These are phyloP conservation scores for Melospiza georgiana DNA, from an alignment of 2,113 vertebrate genomes.

Conservation along the genomic window DNA sequence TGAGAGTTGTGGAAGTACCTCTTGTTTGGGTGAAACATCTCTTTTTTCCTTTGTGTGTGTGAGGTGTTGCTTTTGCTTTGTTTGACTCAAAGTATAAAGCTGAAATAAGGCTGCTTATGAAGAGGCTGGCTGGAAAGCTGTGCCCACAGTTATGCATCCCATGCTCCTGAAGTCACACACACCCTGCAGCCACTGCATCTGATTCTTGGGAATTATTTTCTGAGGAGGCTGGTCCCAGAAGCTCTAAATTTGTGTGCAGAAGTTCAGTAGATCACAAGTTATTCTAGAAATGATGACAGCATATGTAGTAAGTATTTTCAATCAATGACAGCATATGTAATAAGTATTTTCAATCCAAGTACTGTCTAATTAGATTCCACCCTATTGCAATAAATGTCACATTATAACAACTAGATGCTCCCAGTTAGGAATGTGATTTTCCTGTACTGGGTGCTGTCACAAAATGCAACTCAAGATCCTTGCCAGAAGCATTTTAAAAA, in stretches of 20 bases:
- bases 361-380: neutral
- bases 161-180: neutral
- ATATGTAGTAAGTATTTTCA: too few species aligned
- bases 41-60: neutral
- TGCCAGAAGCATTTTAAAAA: neutral
- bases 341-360: neutral
- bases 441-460: neutral
- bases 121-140: neutral
- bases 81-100: neutral
- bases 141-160: neutral
- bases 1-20: neutral
- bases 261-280: neutral
- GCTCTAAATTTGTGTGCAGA: neutral
- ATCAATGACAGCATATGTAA: neutral
- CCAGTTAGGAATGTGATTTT: neutral
- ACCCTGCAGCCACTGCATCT: neutral
- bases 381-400: neutral
- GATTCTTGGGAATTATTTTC: neutral
- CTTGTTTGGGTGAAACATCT: neutral
- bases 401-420: neutral
- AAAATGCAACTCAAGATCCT: neutral
- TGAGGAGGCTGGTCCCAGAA: neutral
- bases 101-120: neutral
- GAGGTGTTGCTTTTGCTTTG: neutral
- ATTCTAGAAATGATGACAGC: neutral